These are phyloP conservation scores for Delphinus delphis DNA, from an alignment of 2,113 vertebrate species.

Conservation along the genomic window DNA sequence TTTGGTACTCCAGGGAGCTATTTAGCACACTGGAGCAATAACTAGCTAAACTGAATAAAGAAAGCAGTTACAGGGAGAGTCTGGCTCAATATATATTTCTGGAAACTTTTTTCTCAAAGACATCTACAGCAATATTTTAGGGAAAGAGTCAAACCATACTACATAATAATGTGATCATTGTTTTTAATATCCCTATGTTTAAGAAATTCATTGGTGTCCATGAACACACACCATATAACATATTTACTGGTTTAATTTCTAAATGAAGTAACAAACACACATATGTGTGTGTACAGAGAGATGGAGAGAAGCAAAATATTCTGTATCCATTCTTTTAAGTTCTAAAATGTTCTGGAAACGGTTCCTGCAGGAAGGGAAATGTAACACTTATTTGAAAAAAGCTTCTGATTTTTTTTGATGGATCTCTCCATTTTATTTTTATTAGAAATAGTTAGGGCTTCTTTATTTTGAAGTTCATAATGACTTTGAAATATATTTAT, in stretches of 20 bases:
- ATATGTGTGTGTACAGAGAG: background rate
- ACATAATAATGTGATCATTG: too few relatives aligned
- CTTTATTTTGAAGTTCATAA: background rate
- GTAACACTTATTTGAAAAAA: background rate
- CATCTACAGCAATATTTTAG: too few relatives aligned
- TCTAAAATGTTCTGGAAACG: background rate
- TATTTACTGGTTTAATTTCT: background rate
- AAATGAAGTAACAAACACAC: background rate
- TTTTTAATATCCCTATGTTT: background rate
- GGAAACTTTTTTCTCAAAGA: background rate
- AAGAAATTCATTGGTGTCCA: background rate
- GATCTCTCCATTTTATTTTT: background rate
- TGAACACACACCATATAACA: background rate
- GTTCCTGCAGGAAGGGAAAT: background rate
- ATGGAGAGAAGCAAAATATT: background rate
- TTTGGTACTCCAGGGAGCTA: background rate
- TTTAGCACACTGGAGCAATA: background rate
- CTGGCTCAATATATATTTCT: background rate
- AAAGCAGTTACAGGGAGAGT: background rate
- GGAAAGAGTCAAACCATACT: too few relatives aligned
- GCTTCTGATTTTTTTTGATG: background rate
- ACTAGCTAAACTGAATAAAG: background rate
- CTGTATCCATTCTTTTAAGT: background rate
- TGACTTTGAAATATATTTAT: background rate
- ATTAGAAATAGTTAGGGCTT: background rate